These are phyloP conservation scores for Mamestra configurata DNA, from an alignment of 1,140 invertebrate species.

Conservation along the genomic window DNA sequence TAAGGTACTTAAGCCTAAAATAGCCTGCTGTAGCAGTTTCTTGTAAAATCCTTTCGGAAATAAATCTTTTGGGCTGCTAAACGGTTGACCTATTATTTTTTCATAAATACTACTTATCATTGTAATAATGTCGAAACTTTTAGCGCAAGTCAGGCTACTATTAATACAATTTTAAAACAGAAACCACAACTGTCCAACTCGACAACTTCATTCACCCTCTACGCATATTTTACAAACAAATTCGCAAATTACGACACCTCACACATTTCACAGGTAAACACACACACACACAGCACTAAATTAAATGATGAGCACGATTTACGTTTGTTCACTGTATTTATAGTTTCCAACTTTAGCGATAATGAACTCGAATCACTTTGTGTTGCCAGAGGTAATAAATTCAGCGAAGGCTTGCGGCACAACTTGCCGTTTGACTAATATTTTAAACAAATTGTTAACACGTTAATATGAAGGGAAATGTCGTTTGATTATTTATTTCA, in stretches of 20 bases:
- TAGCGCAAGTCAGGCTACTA: too few relatives aligned
- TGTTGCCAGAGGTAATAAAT: slow-evolving; percentile 48
- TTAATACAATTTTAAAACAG: neutral
- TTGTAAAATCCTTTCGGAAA: too few relatives aligned
- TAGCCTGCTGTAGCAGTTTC: too few relatives aligned
- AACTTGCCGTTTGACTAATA: slow-evolving; percentile 37
- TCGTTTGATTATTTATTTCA: slow-evolving; percentile 33
- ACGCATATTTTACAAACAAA: neutral
- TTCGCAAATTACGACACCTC: neutral
- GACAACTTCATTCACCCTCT: neutral
- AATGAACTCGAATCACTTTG: slow-evolving; percentile 44
- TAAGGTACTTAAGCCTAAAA: too few relatives aligned
- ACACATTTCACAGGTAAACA: neutral
- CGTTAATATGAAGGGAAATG: slow-evolving; percentile 1
- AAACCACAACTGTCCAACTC: neutral
- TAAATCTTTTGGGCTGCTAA: too few relatives aligned
- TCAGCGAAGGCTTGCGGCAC: slow-evolving; percentile 3
- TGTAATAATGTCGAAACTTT: too few relatives aligned
- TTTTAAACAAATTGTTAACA: slow-evolving; percentile 41
- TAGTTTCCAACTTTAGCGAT: slow-evolving; percentile 32
- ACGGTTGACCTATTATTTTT: too few relatives aligned
- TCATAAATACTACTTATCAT: too few relatives aligned
- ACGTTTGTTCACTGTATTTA: slow-evolving; percentile 42
- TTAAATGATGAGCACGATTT: slow-evolving; percentile 18
- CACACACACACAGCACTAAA: neutral